Evolutionary conservation across 2,888 invertebrate species (phyloP).

Genomic region (Mimas tiliae): DNA sequence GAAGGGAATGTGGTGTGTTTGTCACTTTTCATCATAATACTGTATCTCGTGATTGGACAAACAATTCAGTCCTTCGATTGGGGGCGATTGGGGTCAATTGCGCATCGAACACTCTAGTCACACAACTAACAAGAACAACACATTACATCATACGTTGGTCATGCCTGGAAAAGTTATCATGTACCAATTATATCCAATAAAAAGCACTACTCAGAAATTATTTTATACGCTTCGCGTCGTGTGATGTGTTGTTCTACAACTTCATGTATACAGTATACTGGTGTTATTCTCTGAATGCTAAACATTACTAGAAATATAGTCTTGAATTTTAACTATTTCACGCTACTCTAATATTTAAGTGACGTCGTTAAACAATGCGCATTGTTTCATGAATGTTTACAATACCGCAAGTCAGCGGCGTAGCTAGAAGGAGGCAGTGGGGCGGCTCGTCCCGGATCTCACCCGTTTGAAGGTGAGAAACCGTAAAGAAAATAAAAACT

Average conservation of each 20-base stretch:
- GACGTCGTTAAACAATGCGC: constrained; percentile 21
- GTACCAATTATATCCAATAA: constrained; percentile 67
- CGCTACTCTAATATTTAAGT: constrained; percentile 23
- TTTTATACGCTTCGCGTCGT: constrained; percentile 37
- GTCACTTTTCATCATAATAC: constrained; percentile 2
- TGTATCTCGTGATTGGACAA: constrained; percentile 60
- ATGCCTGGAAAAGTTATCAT: constrained; percentile 57
- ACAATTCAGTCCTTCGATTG: constrained; percentile 83
- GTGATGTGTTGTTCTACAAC: constrained; percentile 31
- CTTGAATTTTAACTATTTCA: constrained; percentile 29
- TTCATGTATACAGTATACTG: too few relatives aligned
- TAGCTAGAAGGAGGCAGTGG: too few relatives aligned
- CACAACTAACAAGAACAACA: constrained; percentile 51
- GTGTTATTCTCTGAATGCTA: constrained; percentile 24
- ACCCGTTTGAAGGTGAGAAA: too few relatives aligned
- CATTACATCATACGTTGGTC: constrained; percentile 68
- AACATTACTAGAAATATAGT: constrained; percentile 22
- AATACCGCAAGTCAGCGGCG: too few relatives aligned
- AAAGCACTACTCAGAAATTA: constrained; percentile 39
- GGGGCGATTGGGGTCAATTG: constrained; percentile 82
- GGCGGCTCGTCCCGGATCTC: too few relatives aligned
- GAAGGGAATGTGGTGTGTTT: neutral
- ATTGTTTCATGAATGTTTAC: constrained; percentile 10
- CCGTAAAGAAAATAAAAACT: too few relatives aligned
- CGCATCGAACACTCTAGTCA: constrained; percentile 70